These are phyloP conservation scores for Mobula hypostoma DNA, from an alignment of 2,113 vertebrate species.

Conservation along the genomic window DNA sequence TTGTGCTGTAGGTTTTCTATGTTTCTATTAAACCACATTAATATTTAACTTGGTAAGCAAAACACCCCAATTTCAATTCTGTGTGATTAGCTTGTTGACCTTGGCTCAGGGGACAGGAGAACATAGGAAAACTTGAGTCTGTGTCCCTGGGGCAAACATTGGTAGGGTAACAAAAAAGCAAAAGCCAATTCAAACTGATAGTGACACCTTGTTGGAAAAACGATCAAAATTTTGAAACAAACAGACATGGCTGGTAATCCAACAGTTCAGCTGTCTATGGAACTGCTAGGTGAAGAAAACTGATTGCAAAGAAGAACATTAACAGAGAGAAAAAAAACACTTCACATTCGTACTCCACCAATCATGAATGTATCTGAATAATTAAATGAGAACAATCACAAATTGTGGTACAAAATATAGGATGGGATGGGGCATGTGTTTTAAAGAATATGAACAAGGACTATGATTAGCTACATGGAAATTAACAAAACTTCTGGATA, in stretches of 20 bases:
- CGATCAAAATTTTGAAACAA: background rate
- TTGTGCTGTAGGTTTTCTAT: too few relatives aligned
- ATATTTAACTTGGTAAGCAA: background rate
- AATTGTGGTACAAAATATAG: background rate
- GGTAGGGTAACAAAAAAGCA: background rate
- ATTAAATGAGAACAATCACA: background rate
- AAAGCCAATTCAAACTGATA: background rate
- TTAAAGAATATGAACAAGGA: background rate
- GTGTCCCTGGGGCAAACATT: background rate
- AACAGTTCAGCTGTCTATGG: background rate
- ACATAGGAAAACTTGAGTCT: background rate
- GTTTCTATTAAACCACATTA: background rate
- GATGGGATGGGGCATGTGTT: background rate
- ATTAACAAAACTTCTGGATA: background rate
- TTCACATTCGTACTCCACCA: background rate
- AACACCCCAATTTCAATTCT: background rate
- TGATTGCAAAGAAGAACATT: background rate
- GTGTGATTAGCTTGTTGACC: background rate
- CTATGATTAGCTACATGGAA: background rate
- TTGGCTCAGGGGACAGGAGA: background rate
- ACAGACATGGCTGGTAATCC: background rate
- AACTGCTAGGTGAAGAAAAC: background rate
- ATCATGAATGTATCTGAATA: background rate
- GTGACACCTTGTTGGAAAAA: background rate
- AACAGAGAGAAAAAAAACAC: background rate